Evolutionary conservation across 2,113 vertebrate species (phyloP).

Genomic region (Sphaerodactylus townsendi): DNA sequence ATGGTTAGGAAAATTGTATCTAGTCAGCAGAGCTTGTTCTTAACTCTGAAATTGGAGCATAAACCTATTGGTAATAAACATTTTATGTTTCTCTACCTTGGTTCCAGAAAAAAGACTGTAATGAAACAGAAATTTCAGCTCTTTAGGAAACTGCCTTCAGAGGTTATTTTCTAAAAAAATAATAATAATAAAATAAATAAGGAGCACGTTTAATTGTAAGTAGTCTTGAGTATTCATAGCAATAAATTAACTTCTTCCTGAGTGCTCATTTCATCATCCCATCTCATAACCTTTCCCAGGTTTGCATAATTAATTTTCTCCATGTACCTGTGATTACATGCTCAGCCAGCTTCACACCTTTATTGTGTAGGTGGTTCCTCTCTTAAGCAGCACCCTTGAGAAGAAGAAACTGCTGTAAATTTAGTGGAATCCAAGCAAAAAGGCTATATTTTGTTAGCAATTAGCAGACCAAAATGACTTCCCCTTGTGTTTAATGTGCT

Average conservation of each 20-base stretch:
- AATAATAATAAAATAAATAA: background rate
- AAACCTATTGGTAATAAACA: background rate
- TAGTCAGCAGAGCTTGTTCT: background rate
- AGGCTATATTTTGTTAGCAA: slow-evolving; percentile 3
- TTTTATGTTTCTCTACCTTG: background rate
- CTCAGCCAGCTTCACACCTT: slow-evolving; percentile 46
- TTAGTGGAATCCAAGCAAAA: slow-evolving; percentile 5
- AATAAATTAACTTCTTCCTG: slow-evolving; percentile 1
- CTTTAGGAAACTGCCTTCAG: background rate
- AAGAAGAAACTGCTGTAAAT: background rate
- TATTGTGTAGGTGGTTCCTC: slow-evolving; percentile 50
- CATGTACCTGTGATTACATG: background rate
- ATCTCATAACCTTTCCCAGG: background rate
- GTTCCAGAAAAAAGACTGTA: background rate
- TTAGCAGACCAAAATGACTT: background rate
- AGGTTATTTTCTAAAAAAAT: background rate
- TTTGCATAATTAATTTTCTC: background rate
- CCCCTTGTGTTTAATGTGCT: slow-evolving; percentile 25
- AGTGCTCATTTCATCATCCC: background rate
- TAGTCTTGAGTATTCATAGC: background rate
- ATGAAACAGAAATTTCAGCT: background rate
- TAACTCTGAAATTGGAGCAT: background rate
- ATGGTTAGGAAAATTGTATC: background rate
- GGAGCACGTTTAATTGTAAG: background rate
- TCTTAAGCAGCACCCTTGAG: slow-evolving; percentile 36